Percentiles rank a stretch among this genome's conserved stretches.
Evolutionary conservation across 1,140 invertebrate species (phyloP).

Genomic region (Ruditapes philippinarum): DNA sequence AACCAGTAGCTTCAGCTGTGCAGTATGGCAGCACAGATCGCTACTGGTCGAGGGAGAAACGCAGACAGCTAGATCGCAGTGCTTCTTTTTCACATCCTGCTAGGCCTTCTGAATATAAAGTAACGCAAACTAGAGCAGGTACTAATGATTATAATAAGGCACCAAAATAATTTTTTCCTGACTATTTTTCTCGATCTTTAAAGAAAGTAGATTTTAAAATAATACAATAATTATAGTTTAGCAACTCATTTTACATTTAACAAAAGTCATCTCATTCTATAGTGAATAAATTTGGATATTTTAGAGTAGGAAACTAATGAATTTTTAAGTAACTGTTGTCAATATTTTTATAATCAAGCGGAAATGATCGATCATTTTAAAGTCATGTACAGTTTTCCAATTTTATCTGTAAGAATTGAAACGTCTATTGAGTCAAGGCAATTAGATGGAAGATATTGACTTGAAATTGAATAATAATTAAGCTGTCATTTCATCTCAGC

Average conservation of each 20-base stretch:
- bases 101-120: background rate
- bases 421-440: background rate
- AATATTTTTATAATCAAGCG: background rate
- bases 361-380: background rate
- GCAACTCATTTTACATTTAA: background rate
- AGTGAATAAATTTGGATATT: background rate
- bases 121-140: slow-evolving; percentile 20
- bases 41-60: background rate
- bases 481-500: background rate
- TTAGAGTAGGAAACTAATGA: background rate
- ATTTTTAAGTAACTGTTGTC: too few relatives aligned
- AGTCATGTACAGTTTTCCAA: background rate
- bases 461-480: slow-evolving; percentile 35
- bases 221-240: background rate
- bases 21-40: background rate
- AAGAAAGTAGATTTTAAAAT: background rate
- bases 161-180: background rate
- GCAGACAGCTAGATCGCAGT: slow-evolving; percentile 55
- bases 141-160: background rate
- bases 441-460: slow-evolving; percentile 7
- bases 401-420: background rate
- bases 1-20: background rate
- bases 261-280: background rate
- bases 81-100: slow-evolving; percentile 52
- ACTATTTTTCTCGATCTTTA: background rate